Base-by-base conservation (phyloP, 2,113 vertebrate species). In the Rhagologus leucostigma region DNA sequence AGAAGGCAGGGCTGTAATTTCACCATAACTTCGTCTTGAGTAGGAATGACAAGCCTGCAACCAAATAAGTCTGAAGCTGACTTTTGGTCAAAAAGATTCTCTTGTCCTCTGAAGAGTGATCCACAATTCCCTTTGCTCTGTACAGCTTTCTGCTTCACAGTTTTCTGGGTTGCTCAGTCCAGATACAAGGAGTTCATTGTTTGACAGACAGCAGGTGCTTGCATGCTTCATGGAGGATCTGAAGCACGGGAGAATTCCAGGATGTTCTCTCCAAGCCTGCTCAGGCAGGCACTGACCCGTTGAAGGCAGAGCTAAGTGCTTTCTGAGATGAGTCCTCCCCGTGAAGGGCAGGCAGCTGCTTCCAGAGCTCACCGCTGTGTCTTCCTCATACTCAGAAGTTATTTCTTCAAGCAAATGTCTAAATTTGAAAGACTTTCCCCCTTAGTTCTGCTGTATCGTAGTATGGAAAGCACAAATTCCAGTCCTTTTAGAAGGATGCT, bases 351-450 rank as follows among this genome's bases (percentile, higher is more conserved):
- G 57, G 41, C 50, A 63, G 17, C 78, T 71, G 56, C 55, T 81
- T 57, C 56, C 74, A 81, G 65, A 35, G 27, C 8, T 60, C 55
- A 32, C 9, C 10, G 8, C 37, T 16, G 9, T 16, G 8, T 8
- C 47, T 17, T 50, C 47, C 19, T 63, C 27, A 22, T 41, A 9
- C 37, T 13, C 10, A 41, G 10, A n/a, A 29, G 8, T 18, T 0
- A 23, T 33, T 83, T 64, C 50, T 78, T 83, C 39, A 30, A n/a
- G 20, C 6, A 82, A 82, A 56, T 7, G 6, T 50, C 23, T 44
- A 0, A 44, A 20, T 73, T 44, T 44, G 30, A 49, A 13, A 77
- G 41, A 4, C 0, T 57, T 69, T 69, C 16, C 16, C 4, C 5
- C 10, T 57, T 57, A 15, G 9, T 69, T 87, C 29, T 83, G 29